Base-by-base conservation (phyloP, 2,888 invertebrate species). In the Dolichomitus sp. region DNA sequence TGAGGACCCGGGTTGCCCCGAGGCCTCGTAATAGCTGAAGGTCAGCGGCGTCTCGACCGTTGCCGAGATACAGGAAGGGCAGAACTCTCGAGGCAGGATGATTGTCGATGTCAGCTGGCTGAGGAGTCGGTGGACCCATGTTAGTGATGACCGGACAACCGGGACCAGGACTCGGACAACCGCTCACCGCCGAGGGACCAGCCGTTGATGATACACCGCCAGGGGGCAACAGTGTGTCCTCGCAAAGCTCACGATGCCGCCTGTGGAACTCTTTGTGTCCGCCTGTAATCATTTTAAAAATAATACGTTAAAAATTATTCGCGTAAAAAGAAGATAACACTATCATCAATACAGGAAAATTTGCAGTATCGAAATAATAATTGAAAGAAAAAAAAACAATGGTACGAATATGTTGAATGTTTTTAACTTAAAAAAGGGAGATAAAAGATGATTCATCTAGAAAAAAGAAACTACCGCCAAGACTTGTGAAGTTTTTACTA, bases 61-160 rank as follows among this genome's bases (percentile, higher is more conserved):
- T 98, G 88, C 98, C 98, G 88, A 98, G 95, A 94, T 97, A 96
- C 86, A 98, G 95, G 94, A 96, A 97, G 69, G 97, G 97, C 88
- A 98, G 95, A 73, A 98, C 96, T 91, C 96, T 95, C 81, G 97
- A 97, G 84, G 97, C 96, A 19, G 96, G 97, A 92, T 97, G 96
- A 86, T 95, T 96, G 94, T 97, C 97, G 88, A 96, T 96, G 92
- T 96, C 96, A 90, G 95, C 92, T 88, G 92, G 88, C 68, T 91
- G 90, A 12, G 90, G 91, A 17, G 92, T 92, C 61, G 91, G 88
- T 14, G 92, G 92, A 1, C 89, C 86, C 45, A 89, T 89, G 40
- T 87, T 89, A 80, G 84, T 91, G 54, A 90, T 88, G 87, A 88
- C 91, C 88, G 90, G 94, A 73, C 89, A 91, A 27, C 94, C 88